A percentile compares a stretch with the other conserved stretches of the same genome.
phyloP scores from a whole-genome alignment of 2,888 invertebrate genomes.

The Protophormia terraenovae region DNA sequence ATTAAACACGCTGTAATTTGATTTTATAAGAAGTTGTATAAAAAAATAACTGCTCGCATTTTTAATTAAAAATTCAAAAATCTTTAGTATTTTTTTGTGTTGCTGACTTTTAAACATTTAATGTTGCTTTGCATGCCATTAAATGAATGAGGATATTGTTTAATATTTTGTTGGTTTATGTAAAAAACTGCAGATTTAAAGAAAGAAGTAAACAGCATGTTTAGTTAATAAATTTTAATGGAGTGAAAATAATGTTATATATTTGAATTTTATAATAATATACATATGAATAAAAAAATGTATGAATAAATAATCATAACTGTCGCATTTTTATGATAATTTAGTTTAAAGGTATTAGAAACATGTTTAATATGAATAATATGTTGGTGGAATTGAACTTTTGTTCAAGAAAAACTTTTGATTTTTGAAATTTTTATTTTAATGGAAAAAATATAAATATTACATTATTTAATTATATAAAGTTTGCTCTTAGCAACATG shows the following conservation, averaged over 20 bases:
- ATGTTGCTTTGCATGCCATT: slow-evolving; percentile 41
- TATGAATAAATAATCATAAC: background rate
- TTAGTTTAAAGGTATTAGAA: background rate
- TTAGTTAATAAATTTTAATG: too few relatives aligned
- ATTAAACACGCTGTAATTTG: slow-evolving; percentile 36
- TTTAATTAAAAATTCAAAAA: slow-evolving; percentile 5
- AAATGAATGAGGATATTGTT: slow-evolving; percentile 55
- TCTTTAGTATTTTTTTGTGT: slow-evolving; percentile 1
- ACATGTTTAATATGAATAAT: too few relatives aligned
- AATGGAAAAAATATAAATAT: too few relatives aligned
- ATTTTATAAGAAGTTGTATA: slow-evolving; percentile 36
- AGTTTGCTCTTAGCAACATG: too few relatives aligned
- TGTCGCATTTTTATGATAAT: background rate
- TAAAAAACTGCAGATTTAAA: background rate
- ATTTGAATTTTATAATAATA: background rate
- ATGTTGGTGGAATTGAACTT: too few relatives aligned
- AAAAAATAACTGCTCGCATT: background rate
- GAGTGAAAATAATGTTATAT: background rate
- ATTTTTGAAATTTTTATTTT: too few relatives aligned
- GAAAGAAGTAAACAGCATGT: too few relatives aligned
- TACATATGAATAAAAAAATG: too few relatives aligned
- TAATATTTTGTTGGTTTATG: slow-evolving; percentile 1
- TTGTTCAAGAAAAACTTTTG: too few relatives aligned
- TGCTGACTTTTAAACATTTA: background rate
- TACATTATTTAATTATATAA: too few relatives aligned